These are phyloP conservation scores for Tachina grossa DNA, from an alignment of 2,888 invertebrate genomes.

Conservation along the genomic window DNA sequence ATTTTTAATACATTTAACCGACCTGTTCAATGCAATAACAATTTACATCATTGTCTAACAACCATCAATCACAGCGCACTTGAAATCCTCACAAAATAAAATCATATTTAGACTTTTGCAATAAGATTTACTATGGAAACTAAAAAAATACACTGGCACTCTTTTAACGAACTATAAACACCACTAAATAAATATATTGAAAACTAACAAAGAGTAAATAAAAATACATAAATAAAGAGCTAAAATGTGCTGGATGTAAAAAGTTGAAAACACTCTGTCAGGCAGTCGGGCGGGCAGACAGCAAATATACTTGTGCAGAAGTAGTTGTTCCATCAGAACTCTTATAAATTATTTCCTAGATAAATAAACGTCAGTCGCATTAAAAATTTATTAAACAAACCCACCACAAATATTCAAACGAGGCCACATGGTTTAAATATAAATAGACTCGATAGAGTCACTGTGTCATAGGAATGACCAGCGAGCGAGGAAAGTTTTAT, in stretches of 20 bases:
- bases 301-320: background rate
- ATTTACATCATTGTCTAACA: conserved; percentile 10
- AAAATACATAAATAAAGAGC: background rate
- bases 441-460: conserved; percentile 8
- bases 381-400: background rate
- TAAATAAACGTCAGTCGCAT: conserved; percentile 14
- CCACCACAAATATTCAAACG: background rate
- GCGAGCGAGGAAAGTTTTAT: background rate
- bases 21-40: background rate
- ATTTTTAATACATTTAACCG: background rate
- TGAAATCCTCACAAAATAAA: conserved; percentile 21
- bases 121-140: conserved; percentile 36
- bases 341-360: conserved; percentile 4
- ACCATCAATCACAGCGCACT: conserved; percentile 19
- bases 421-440: conserved; percentile 24
- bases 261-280: background rate
- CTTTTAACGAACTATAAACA: conserved; percentile 42
- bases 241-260: background rate
- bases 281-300: background rate
- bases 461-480: background rate
- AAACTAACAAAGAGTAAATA: too few relatives aligned
- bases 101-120: background rate
- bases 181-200: conserved; percentile 10
- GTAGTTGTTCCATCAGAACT: background rate
- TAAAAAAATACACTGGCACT: conserved; percentile 28